Base-by-base conservation (phyloP, 1,140 invertebrate species). In the Lucilia sericata region DNA sequence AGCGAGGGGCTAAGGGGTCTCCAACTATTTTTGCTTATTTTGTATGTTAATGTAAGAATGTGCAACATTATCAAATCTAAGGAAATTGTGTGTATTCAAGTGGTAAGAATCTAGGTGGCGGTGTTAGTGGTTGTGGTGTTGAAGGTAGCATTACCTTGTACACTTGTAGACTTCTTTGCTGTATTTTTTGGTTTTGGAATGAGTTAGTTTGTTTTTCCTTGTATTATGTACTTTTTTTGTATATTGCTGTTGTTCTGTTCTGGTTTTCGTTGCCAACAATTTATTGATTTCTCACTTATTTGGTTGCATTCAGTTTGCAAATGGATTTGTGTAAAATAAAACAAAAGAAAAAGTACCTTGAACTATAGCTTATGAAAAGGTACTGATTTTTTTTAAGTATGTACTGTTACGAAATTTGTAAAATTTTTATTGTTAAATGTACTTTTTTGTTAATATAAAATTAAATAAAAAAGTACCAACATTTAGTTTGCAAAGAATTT, bases 211-310 rank as follows among this genome's bases (percentile, higher is more conserved):
- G 3, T n/a, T 47, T 78, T 49, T 47, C n/a, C n/a, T 80, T 25
- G 76, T 51, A 21, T 47, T 14, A 30, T 30, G 25, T 30, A 30
- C n/a, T 49, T 51, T 25, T 19, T 3, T 42, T 78, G 9, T 75
- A 30, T 30, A 2, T 30, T 30, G 10, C 17, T 30, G 17, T 7
- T 17, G 74, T 75, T 75, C 5, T 78, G 75, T 78, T 36, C 42
- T 47, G 42, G 75, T 49, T 80, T 51, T 80, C 19, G 19, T 70
- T 49, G 76, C 76, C 76, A 80, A 80, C 76, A 25, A 25, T 76
- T 80, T 80, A 80, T 80, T 80, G 76, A 80, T 80, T 80, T 80
- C 76, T 80, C 76, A 80, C 76, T 80, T 80, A 80, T 47, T 78
- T 42, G 34, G 75, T 78, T 78, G 75, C 42, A 19, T 10, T 55